Percentiles rank a stretch among this genome's conserved stretches.
phyloP scores from a whole-genome alignment of 1,140 invertebrate genomes.

The Solenopsis invicta region DNA sequence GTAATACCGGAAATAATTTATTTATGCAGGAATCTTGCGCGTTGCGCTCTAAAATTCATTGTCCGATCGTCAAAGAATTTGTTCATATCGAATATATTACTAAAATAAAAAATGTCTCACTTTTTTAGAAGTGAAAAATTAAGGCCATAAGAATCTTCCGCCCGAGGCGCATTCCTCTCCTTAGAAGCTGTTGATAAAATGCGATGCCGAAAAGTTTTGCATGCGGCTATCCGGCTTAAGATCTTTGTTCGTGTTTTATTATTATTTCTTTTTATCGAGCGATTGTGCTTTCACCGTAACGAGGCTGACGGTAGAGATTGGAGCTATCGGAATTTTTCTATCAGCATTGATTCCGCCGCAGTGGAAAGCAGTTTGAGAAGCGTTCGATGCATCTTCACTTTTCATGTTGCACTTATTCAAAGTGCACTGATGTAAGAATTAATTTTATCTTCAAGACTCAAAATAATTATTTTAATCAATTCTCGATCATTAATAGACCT shows the following conservation, averaged over 20 bases:
- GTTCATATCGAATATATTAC: background rate
- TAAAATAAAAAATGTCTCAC: background rate
- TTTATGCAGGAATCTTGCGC: too few species aligned
- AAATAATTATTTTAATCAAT: background rate
- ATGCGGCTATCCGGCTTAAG: slow-evolving; percentile 16
- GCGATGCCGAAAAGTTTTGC: slow-evolving; percentile 17
- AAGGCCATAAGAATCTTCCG: background rate
- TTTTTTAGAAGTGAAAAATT: background rate
- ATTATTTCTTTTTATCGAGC: slow-evolving; percentile 33
- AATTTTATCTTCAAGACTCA: background rate
- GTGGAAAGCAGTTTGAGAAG: slow-evolving; percentile 3
- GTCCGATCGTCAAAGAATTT: too few species aligned
- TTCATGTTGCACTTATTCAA: background rate
- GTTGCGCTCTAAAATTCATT: too few species aligned
- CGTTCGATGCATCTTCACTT: background rate
- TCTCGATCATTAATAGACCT: background rate
- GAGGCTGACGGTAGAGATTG: slow-evolving; percentile 7
- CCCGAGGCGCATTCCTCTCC: slow-evolving; percentile 12
- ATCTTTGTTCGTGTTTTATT: background rate
- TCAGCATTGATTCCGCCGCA: background rate
- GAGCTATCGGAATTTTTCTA: slow-evolving; percentile 32
- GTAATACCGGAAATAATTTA: too few species aligned
- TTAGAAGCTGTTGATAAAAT: background rate
- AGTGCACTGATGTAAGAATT: background rate
- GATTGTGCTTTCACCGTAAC: background rate